A percentile compares a stretch with the other conserved stretches of the same genome.
These are phyloP conservation scores for Drosophila funebris DNA, from an alignment of 1,140 invertebrate genomes.

Conservation along the genomic window DNA sequence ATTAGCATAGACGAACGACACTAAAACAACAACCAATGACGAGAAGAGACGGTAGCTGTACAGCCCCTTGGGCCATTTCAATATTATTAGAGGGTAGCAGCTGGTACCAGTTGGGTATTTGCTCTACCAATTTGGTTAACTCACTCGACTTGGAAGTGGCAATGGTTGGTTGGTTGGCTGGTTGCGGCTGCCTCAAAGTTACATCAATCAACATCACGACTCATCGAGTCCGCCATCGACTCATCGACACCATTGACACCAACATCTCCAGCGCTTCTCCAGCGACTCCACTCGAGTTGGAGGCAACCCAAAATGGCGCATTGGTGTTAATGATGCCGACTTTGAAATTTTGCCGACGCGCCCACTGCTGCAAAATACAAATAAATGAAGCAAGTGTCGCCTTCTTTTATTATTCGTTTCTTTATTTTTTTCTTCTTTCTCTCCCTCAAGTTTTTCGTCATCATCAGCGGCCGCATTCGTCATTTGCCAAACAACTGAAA, in stretches of 20 bases:
- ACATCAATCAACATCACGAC: conserved; percentile 63
- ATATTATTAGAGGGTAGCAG: conserved; percentile 29
- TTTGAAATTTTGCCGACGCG: conserved; percentile 78
- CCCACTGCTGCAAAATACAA: conserved; percentile 60
- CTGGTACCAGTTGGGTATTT: conserved; percentile 30
- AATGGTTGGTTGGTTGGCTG: background rate
- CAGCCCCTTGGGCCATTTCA: conserved; percentile 33
- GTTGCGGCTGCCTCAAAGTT: conserved; percentile 42
- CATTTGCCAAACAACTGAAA: conserved; percentile 75
- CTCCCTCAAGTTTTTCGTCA: conserved; percentile 69
- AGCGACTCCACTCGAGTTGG: conserved; percentile 35
- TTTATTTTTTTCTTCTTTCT: background rate
- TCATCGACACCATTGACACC: conserved; percentile 4
- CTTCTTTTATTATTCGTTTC: background rate
- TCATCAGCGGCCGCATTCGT: conserved; percentile 63
- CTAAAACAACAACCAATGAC: conserved; percentile 40
- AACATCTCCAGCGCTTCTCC: too few species aligned
- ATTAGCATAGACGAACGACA: conserved; percentile 72
- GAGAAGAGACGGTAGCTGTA: conserved; percentile 48
- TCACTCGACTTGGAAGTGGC: conserved; percentile 9
- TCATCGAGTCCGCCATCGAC: background rate
- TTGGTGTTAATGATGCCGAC: conserved; percentile 79
- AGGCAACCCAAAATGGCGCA: conserved; percentile 66
- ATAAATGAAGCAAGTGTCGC: conserved; percentile 74
- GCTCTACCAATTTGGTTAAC: conserved; percentile 30